phyloP scores from a whole-genome alignment of 2,113 vertebrate genomes.

The Tylochromis polylepis region DNA sequence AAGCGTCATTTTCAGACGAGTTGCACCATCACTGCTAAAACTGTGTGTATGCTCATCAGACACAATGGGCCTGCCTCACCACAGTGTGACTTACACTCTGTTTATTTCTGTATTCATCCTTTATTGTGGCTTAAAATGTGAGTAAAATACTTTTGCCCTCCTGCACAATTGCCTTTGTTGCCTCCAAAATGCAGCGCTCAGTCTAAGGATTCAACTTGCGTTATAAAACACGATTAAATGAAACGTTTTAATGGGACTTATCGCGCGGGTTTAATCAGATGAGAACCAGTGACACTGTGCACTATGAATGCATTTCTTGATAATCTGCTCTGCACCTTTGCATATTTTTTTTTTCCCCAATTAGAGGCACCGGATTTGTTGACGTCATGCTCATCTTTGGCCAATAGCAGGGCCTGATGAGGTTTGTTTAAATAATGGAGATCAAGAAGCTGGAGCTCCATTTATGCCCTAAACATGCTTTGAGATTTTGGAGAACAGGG shows the following conservation, averaged over 20 bases:
- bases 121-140: not conserved
- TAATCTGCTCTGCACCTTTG: not conserved
- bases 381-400: slow-evolving; percentile 38
- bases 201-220: not conserved
- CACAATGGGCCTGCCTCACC: not conserved
- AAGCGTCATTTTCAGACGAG: not conserved
- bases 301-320: not conserved
- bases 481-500: not conserved
- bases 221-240: not conserved
- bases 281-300: not conserved
- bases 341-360: slow-evolving; percentile 19
- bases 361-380: slow-evolving; percentile 12
- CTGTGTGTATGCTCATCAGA: not conserved
- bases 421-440: slow-evolving; percentile 2
- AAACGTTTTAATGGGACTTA: not conserved
- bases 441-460: not conserved
- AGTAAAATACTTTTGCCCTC: not conserved
- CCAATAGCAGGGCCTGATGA: slow-evolving; percentile 31
- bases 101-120: not conserved
- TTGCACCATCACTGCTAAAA: not conserved
- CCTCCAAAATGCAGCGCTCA: not conserved
- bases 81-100: not conserved
- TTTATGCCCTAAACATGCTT: not conserved
- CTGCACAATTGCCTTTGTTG: not conserved
- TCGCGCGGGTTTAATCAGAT: not conserved